phyloP scores from a whole-genome alignment of 2,797 vertebrate genomes.

The Hafferia zeledoni region DNA sequence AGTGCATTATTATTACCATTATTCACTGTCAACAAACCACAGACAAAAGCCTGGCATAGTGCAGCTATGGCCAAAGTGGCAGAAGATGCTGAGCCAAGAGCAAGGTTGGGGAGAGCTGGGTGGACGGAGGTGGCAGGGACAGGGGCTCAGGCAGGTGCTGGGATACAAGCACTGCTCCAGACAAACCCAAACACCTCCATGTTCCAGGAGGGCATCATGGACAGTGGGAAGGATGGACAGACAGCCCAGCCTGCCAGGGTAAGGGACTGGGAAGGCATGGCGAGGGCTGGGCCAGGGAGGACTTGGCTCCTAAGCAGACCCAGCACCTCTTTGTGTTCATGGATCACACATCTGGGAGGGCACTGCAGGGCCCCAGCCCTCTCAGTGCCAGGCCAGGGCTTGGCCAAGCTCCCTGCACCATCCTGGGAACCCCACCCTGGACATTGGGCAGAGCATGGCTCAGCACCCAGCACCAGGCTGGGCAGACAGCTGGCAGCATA shows the following conservation, averaged over 20 bases:
- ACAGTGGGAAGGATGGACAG: background rate
- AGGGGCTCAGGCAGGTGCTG: background rate
- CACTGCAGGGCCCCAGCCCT: background rate
- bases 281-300: background rate
- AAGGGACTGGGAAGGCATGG: background rate
- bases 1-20: slow-evolving; percentile 74
- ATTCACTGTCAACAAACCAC: slow-evolving; percentile 68
- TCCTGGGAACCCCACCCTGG: background rate
- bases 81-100: background rate
- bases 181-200: background rate
- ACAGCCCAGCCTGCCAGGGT: background rate
- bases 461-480: background rate
- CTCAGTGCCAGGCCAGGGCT: background rate
- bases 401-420: background rate
- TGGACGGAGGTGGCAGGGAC: background rate
- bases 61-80: slow-evolving; percentile 4
- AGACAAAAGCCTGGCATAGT: slow-evolving; percentile 60
- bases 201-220: accelerated
- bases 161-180: slow-evolving; percentile 45
- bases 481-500: accelerated
- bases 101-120: background rate
- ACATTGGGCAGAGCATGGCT: accelerated
- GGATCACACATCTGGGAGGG: accelerated
- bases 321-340: background rate
- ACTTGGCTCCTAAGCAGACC: background rate